A percentile compares a stretch with the other conserved stretches of the same genome.
Conservation (phyloP, 2,113 vertebrate species). For the Hippoglossus stenolepis region DNA sequence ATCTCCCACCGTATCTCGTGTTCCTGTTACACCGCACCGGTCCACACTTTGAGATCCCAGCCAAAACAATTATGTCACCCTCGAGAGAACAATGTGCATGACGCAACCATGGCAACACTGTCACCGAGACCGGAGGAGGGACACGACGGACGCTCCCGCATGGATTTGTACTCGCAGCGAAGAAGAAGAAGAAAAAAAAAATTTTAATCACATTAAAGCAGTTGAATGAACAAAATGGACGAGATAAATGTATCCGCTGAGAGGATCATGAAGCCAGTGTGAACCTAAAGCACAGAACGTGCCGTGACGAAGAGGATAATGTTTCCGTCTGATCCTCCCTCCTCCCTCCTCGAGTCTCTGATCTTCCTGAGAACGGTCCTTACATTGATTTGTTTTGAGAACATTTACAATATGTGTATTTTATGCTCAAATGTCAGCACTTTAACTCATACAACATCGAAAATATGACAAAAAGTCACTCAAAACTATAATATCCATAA, state of each 20-base stretch:
- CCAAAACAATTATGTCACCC: conserved; percentile 54
- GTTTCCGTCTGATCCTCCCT: conserved; percentile 47
- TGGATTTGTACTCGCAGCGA: conserved; percentile 23
- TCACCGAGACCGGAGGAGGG: conserved; percentile 27
- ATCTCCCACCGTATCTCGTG: conserved; percentile 4
- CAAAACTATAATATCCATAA: too few relatives aligned
- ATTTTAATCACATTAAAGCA: conserved; percentile 42
- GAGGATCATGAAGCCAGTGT: conserved; percentile 51
- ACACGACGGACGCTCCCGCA: conserved; percentile 37
- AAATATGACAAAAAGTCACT: too few relatives aligned
- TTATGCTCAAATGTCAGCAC: not conserved
- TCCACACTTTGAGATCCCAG: conserved; percentile 5
- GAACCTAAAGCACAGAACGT: conserved; percentile 53
- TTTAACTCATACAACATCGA: not conserved
- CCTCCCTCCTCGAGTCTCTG: conserved; percentile 8
- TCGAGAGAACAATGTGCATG: conserved; percentile 58
- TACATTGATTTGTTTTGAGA: conserved; percentile 23
- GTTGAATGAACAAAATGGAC: conserved; percentile 31
- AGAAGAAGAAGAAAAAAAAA: not conserved
- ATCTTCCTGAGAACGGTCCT: conserved; percentile 24
- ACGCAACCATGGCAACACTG: conserved; percentile 61
- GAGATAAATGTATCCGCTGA: conserved; percentile 49
- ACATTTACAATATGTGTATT: conserved; percentile 14
- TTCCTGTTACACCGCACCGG: conserved; percentile 12
- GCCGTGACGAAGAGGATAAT: conserved; percentile 61